A percentile compares a stretch with the other conserved stretches of the same genome.
Conservation (phyloP, 2,888 invertebrate species). For the Ametastegia equiseti region DNA sequence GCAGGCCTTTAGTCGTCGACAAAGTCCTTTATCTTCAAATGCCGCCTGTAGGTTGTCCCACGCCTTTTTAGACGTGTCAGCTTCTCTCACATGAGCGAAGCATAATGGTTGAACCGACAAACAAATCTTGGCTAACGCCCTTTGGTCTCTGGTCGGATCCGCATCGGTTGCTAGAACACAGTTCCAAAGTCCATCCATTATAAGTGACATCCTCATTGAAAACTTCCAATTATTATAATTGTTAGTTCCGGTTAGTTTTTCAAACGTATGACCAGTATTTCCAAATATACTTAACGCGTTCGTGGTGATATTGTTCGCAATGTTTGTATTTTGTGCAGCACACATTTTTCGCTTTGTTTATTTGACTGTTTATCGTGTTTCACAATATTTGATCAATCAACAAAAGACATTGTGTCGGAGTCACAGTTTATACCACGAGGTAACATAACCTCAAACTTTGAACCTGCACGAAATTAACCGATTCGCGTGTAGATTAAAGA, state of each 20-base stretch:
- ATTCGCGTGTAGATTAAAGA: background rate
- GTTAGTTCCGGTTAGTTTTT: background rate
- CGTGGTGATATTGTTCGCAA: background rate
- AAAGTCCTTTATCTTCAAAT: constrained; percentile 57
- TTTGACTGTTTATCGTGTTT: background rate
- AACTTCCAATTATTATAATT: constrained; percentile 18
- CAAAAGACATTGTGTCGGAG: background rate
- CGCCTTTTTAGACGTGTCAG: constrained; percentile 49
- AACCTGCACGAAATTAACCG: background rate
- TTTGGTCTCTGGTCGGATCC: background rate
- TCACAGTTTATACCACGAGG: background rate
- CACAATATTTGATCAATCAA: background rate
- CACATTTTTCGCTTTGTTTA: constrained; percentile 5
- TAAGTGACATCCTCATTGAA: background rate
- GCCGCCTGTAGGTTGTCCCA: constrained; percentile 56
- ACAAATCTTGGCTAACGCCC: constrained; percentile 49
- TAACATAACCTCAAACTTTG: background rate
- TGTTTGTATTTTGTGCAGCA: background rate
- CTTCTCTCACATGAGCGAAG: constrained; percentile 37
- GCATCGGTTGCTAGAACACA: constrained; percentile 50
- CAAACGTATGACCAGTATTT: background rate
- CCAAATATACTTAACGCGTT: background rate
- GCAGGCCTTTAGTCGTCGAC: constrained; percentile 50
- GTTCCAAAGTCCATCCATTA: background rate
- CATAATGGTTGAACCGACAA: constrained; percentile 33